Percentiles rank a stretch among this genome's conserved stretches.
phyloP scores from a whole-genome alignment of 2,113 vertebrate genomes.

The Laticauda colubrina region DNA sequence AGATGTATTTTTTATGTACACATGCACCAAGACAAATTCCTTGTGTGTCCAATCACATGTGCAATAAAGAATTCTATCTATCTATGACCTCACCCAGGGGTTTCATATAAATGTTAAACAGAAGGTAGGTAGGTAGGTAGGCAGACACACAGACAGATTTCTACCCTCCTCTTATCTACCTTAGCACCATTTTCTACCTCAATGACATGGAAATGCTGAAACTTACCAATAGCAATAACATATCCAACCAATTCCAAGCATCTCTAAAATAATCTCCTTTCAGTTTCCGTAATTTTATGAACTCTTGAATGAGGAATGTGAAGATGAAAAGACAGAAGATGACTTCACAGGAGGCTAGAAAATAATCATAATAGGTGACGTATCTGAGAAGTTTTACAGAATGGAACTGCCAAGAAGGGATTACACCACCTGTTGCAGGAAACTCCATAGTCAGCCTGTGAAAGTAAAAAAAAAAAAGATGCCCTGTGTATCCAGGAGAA shows the following conservation, averaged over 20 bases:
- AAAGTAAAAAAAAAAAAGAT: constrained; percentile 9
- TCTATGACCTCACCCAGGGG: neutral
- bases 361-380: constrained; percentile 51
- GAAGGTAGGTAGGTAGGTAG: neutral
- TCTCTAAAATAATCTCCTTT: constrained; percentile 61
- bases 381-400: constrained; percentile 65
- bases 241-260: constrained; percentile 67
- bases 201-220: neutral
- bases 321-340: constrained; percentile 64
- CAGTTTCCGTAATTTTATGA: constrained; percentile 48
- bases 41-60: no score
- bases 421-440: constrained; percentile 62
- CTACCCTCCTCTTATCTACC: neutral
- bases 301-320: constrained; percentile 56
- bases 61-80: no score
- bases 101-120: neutral
- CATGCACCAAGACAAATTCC: no score
- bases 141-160: neutral
- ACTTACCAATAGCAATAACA: constrained; percentile 63
- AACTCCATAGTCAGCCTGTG: constrained; percentile 72
- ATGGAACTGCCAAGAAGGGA: constrained; percentile 65
- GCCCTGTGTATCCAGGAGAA: neutral
- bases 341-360: constrained; percentile 67
- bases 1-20: no score
- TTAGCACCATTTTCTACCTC: neutral